A percentile compares a stretch with the other conserved stretches of the same genome.
These are phyloP conservation scores for Drosophila saltans DNA, from an alignment of 1,140 invertebrate genomes.

Conservation along the genomic window DNA sequence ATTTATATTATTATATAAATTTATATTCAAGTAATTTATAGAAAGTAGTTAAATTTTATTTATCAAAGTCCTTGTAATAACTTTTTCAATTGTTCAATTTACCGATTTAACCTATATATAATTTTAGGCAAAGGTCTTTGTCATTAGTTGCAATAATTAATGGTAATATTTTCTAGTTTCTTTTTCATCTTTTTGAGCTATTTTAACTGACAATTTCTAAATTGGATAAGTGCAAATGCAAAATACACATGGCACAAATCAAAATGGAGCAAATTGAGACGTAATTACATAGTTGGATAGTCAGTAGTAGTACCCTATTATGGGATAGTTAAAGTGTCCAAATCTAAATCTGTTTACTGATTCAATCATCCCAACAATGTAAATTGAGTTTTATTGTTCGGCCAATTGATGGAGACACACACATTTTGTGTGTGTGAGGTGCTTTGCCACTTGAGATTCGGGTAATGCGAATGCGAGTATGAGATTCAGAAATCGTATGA, in stretches of 20 bases:
- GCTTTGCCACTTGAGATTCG: conserved; percentile 35
- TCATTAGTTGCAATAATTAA: conserved; percentile 24
- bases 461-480: not conserved
- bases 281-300: conserved; percentile 9
- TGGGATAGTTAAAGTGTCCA: conserved; percentile 69
- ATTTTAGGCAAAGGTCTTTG: conserved; percentile 43
- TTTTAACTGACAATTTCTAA: conserved; percentile 42
- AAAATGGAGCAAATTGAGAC: conserved; percentile 11
- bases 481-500: not conserved
- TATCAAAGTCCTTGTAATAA: not conserved
- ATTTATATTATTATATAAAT: no score
- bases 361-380: conserved; percentile 69
- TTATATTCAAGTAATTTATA: not conserved
- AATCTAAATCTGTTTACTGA: conserved; percentile 71
- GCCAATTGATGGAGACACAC: conserved; percentile 53
- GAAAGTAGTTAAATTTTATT: not conserved
- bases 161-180: not conserved
- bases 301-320: conserved; percentile 27
- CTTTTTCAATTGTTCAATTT: not conserved
- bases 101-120: conserved; percentile 39
- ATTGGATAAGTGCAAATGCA: conserved; percentile 63
- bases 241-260: conserved; percentile 36
- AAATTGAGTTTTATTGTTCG: conserved; percentile 71
- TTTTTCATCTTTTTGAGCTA: conserved; percentile 2
- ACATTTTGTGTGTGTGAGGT: conserved; percentile 26